A percentile compares a stretch with the other conserved stretches of the same genome.
Evolutionary conservation across 1,140 invertebrate genomes (phyloP).

Genomic region (Drosophila willistoni): DNA sequence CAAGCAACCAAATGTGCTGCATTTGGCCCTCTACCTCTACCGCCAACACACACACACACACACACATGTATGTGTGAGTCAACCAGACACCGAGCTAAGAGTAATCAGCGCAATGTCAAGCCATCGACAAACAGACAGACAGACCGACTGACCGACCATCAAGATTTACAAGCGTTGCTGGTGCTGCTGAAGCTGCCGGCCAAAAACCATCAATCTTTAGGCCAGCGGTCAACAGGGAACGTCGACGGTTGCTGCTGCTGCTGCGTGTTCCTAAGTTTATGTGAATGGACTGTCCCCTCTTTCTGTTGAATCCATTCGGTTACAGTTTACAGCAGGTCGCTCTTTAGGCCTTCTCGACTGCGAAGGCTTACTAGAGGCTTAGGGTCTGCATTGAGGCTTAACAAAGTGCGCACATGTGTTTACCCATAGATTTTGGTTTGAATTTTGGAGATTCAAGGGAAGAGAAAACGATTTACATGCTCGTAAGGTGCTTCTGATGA

Average conservation of each 20-base stretch:
- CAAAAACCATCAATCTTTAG: slow-evolving; percentile 68
- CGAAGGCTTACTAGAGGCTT: not conserved
- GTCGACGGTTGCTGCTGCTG: slow-evolving; percentile 31
- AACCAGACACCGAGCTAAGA: slow-evolving; percentile 24
- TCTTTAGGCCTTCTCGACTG: not conserved
- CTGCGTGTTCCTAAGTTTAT: slow-evolving; percentile 64
- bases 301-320: slow-evolving; percentile 16
- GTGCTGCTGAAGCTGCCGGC: slow-evolving; percentile 44
- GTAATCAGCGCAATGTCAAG: slow-evolving; percentile 73
- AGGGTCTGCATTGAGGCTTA: too few species aligned
- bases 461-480: too few species aligned
- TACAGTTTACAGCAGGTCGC: slow-evolving; percentile 19
- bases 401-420: not conserved
- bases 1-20: slow-evolving; percentile 34
- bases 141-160: slow-evolving; percentile 19
- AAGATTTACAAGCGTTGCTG: slow-evolving; percentile 69
- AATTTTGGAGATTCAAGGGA: too few species aligned
- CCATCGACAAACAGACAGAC: slow-evolving; percentile 11
- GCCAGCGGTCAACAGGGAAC: slow-evolving; percentile 19
- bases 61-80: slow-evolving; percentile 50
- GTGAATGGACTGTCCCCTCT: slow-evolving; percentile 5
- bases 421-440: too few species aligned
- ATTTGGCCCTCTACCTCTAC: not conserved
- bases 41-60: slow-evolving; percentile 8
- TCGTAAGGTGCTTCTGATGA: not conserved